These are phyloP conservation scores for Meandrusa payeni DNA, from an alignment of 2,888 invertebrate genomes.

Conservation along the genomic window DNA sequence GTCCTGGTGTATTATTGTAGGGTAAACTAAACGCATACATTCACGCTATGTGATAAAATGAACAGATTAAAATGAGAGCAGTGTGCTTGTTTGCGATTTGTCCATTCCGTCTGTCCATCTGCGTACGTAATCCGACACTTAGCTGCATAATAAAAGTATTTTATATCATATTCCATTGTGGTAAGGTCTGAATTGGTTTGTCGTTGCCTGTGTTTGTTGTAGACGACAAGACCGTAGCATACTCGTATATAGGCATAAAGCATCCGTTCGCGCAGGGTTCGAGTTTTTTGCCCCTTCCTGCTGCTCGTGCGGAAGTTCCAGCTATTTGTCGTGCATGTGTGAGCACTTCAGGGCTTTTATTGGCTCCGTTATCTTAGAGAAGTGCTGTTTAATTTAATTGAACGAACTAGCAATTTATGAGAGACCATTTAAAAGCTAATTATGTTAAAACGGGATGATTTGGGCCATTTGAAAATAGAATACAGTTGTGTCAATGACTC, in stretches of 20 bases:
- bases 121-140: slow-evolving; percentile 19
- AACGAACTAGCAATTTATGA: no score
- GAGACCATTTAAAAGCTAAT: no score
- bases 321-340: slow-evolving; percentile 1
- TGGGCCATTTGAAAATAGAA: no score
- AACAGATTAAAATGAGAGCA: not conserved
- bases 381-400: not conserved
- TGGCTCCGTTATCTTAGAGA: slow-evolving; percentile 3
- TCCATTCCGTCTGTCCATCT: slow-evolving; percentile 18
- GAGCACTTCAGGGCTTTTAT: slow-evolving; percentile 11
- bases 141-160: not conserved
- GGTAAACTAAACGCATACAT: no score
- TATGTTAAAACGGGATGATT: no score
- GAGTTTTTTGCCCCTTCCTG: slow-evolving; percentile 19
- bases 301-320: slow-evolving; percentile 11
- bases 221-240: no score
- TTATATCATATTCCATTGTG: not conserved
- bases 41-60: no score
- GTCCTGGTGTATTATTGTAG: no score
- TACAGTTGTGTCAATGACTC: no score
- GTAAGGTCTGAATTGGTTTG: not conserved
- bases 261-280: slow-evolving; percentile 15
- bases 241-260: slow-evolving; percentile 8
- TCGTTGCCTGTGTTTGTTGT: not conserved
- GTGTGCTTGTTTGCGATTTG: slow-evolving; percentile 8